phyloP scores from a whole-genome alignment of 2,797 vertebrate genomes.

The Microchirus variegatus region DNA sequence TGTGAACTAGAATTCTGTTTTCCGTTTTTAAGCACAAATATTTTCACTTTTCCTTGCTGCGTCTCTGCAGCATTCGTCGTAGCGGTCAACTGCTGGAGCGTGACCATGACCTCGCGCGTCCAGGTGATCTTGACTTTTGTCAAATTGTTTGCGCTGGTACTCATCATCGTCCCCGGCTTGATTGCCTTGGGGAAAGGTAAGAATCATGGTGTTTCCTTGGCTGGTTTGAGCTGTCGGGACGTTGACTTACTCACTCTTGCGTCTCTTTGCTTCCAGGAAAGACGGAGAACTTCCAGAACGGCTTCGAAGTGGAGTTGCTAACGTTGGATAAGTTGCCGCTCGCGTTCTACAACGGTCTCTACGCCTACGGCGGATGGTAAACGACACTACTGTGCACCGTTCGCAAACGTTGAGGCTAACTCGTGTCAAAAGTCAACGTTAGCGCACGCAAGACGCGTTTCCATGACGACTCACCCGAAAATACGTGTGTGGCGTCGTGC shows the following conservation, averaged over 20 bases:
- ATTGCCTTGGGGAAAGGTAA: slow-evolving; percentile 79
- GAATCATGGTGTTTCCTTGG: not conserved
- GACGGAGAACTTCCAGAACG: slow-evolving; percentile 86
- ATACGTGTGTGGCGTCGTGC: too few species aligned
- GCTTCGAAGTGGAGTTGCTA: slow-evolving; percentile 79
- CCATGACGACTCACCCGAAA: too few species aligned
- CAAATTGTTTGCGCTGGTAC: slow-evolving; percentile 80
- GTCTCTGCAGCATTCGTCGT: slow-evolving; percentile 74
- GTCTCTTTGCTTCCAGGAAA: slow-evolving; percentile 72
- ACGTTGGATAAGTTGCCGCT: slow-evolving; percentile 85
- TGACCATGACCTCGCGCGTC: slow-evolving; percentile 77
- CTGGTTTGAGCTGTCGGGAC: not conserved
- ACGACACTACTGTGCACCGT: slow-evolving; percentile 20
- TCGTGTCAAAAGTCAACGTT: too few species aligned
- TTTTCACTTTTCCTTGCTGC: slow-evolving; percentile 18
- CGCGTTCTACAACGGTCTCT: slow-evolving; percentile 91
- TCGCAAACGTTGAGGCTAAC: too few species aligned
- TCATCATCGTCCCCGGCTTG: slow-evolving; percentile 85
- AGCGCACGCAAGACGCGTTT: too few species aligned
- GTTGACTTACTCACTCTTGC: not conserved
- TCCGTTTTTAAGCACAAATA: too few species aligned
- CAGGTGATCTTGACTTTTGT: slow-evolving; percentile 80
- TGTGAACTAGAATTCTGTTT: too few species aligned
- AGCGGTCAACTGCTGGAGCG: slow-evolving; percentile 86
- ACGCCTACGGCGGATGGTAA: slow-evolving; percentile 92